Evolutionary conservation across 37 sponge, comb jelly and placozoan species (phyloP).

Genomic region (Ephydatia muelleri): DNA sequence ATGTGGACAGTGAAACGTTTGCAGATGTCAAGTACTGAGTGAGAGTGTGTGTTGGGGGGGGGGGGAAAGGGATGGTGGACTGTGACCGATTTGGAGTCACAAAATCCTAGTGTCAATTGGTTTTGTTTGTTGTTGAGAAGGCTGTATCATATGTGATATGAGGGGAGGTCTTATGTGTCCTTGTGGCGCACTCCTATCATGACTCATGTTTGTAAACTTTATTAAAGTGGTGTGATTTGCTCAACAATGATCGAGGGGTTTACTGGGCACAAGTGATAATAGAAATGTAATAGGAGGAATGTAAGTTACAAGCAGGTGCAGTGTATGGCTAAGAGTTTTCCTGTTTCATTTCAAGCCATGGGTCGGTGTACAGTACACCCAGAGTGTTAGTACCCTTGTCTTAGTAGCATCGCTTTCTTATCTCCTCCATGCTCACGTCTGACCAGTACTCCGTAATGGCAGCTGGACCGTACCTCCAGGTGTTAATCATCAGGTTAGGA

Average conservation of each 20-base stretch:
- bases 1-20: background rate
- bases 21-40: background rate
- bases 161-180: background rate
- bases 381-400: background rate
- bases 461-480: conserved; percentile 87
- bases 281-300: no score
- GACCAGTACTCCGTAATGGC: conserved; percentile 76
- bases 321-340: no score
- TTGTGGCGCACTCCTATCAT: background rate
- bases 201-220: background rate
- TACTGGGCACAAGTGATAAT: no score
- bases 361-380: no score
- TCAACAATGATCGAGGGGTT: no score
- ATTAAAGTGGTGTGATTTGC: no score
- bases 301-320: no score
- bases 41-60: no score
- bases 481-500: conserved; percentile 87
- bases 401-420: conserved; percentile 54
- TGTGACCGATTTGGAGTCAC: background rate
- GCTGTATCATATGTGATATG: background rate
- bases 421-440: conserved; percentile 44
- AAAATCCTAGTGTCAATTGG: no score
- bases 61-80: background rate
- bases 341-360: no score
- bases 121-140: background rate